These are phyloP conservation scores for Chiloscyllium punctatum DNA, from an alignment of 2,797 vertebrate genomes.

Conservation along the genomic window DNA sequence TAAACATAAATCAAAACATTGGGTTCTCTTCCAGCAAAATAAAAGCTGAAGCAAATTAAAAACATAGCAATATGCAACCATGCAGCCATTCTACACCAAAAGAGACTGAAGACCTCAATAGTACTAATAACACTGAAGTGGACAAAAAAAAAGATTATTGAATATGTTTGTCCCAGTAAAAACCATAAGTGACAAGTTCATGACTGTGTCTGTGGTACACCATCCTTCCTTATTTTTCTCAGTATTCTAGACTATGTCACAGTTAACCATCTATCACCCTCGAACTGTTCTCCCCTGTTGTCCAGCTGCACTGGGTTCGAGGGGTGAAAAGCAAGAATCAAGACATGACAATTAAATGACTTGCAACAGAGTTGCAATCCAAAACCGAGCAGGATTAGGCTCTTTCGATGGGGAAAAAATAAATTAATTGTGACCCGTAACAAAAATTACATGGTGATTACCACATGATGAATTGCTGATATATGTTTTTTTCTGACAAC, in stretches of 20 bases:
- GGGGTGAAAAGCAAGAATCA: background rate
- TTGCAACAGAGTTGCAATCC: background rate
- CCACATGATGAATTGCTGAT: background rate
- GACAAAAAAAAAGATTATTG: background rate
- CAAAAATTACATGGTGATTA: background rate
- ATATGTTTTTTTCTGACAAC: background rate
- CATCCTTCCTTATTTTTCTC: background rate
- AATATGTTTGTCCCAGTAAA: background rate
- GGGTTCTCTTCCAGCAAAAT: background rate
- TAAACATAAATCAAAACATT: slow-evolving; percentile 4
- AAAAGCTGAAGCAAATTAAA: background rate
- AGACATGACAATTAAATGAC: background rate
- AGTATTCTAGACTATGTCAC: background rate
- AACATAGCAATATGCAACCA: background rate
- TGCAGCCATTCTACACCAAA: background rate
- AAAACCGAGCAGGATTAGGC: background rate
- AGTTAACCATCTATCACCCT: background rate
- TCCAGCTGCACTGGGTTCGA: background rate
- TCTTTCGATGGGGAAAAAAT: background rate
- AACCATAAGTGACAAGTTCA: background rate
- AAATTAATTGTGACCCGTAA: background rate
- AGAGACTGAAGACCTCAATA: background rate
- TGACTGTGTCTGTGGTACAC: background rate
- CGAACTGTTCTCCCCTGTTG: background rate
- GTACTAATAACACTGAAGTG: background rate